Evolutionary conservation across 1,140 invertebrate genomes (phyloP), one percentile per base, ranked within the genome.

Genomic region (Anadara kagoshimensis): DNA sequence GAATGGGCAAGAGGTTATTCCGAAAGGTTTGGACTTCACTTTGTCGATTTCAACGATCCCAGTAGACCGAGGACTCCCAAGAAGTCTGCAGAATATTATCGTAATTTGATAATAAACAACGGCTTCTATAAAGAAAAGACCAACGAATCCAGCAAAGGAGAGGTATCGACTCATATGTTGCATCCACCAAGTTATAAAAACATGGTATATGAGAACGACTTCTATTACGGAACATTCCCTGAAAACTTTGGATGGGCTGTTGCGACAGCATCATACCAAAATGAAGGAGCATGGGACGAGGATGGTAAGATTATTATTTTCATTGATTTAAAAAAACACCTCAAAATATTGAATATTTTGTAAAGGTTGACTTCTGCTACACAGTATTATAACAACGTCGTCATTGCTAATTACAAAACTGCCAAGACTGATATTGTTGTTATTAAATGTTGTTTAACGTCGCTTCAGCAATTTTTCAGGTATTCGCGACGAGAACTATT

Each of bases 21-120:
- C 18, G 88, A 92, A 73, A 92, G 91, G 75, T 95, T 94, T 85
- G 95, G 95, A 1, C 81, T 96, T 0, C 92, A 93, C 77, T 89
- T 92, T 22, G 93, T 96, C 0, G 92, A 96, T 83, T 95, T 94
- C 80, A 89, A 86, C 1, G 90, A 92, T 76, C 91, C 92, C 0
- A 83, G 92, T 5, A 91, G 92, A 72, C 92, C 90, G 5, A 90
- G 94, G 70, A 94, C 91, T 4, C 91, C 92, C 0, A 95, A 95
- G 85, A 89, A 92, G 29, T 95, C 94, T n/a, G 91, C 92, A 14
- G 26, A 53, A 5, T 84, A 61, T 43, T 83, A 81, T 71, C 22
- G 62, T 11, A 51, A 76, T 0, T 29, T 86, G 3, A 84, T 86
- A 24, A 59, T 66, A 59, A 75, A 85, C 43, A 85, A 86, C 53